These are phyloP conservation scores for Branchinecta lynchi DNA, from an alignment of 1,140 invertebrate species.

Conservation along the genomic window DNA sequence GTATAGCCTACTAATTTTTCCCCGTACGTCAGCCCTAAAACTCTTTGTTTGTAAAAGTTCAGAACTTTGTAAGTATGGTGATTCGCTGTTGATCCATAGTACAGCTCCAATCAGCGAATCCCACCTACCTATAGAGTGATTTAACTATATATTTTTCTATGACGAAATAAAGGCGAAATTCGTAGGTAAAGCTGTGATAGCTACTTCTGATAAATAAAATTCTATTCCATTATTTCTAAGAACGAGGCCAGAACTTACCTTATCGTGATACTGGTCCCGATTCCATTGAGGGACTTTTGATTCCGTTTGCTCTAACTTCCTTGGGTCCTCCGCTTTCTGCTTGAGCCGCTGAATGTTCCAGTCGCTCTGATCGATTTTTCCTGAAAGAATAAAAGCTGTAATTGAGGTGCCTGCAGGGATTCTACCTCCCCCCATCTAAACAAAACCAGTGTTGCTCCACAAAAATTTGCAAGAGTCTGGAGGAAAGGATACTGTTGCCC, in stretches of 20 bases:
- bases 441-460: background rate
- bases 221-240: too few relatives aligned
- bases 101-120: too few relatives aligned
- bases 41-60: too few relatives aligned
- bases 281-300: constrained; percentile 82
- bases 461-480: background rate
- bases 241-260: constrained; percentile 24
- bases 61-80: too few relatives aligned
- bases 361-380: constrained; percentile 74
- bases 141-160: background rate
- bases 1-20: too few relatives aligned
- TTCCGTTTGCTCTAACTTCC: constrained; percentile 44
- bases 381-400: constrained; percentile 26
- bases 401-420: background rate
- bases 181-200: background rate
- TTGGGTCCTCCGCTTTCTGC: constrained; percentile 72
- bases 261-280: constrained; percentile 48
- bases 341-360: constrained; percentile 85
- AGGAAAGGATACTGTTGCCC: too few relatives aligned
- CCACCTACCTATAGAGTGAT: too few relatives aligned
- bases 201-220: background rate
- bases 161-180: background rate
- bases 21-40: too few relatives aligned
- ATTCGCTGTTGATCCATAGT: too few relatives aligned
- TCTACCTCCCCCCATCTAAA: too few relatives aligned